Conservation (phyloP, 1,140 invertebrate genomes). For the Ridgeia piscesae region DNA sequence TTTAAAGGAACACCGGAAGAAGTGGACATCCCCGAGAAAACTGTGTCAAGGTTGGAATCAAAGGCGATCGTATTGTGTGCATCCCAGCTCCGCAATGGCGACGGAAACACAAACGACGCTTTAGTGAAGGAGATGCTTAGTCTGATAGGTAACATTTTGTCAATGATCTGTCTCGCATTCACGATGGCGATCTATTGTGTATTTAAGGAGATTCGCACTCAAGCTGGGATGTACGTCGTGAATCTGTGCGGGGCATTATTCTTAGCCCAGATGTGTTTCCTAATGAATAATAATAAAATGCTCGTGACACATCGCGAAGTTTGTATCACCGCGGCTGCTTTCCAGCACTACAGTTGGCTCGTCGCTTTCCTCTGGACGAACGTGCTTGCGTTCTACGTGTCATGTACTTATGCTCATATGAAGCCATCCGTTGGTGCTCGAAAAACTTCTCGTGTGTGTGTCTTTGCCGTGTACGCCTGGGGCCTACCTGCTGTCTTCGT, state of each 20-base stretch:
- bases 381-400: conserved; percentile 64
- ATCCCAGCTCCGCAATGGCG: too few relatives aligned
- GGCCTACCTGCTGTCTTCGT: conserved; percentile 59
- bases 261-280: conserved; percentile 57
- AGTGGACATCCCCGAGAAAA: too few relatives aligned
- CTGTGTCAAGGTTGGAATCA: too few relatives aligned
- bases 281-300: conserved; percentile 51
- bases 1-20: too few relatives aligned
- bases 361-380: conserved; percentile 65
- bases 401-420: conserved; percentile 62
- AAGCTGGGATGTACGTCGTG: conserved; percentile 60
- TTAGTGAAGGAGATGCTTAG: conserved; percentile 18
- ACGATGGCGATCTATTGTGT: conserved; percentile 51
- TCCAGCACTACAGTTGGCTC: conserved; percentile 61
- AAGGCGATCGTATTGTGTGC: too few relatives aligned
- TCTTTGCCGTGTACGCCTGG: conserved; percentile 63
- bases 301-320: background rate
- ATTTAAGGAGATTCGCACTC: conserved; percentile 56
- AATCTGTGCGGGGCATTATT: conserved; percentile 57
- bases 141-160: conserved; percentile 34
- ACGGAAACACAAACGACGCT: too few relatives aligned
- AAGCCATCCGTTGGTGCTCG: conserved; percentile 30
- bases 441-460: conserved; percentile 51
- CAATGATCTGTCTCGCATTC: conserved; percentile 34
- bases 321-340: conserved; percentile 51